These are phyloP conservation scores for Coendou prehensilis DNA, from an alignment of 2,797 vertebrate genomes.

Conservation along the genomic window DNA sequence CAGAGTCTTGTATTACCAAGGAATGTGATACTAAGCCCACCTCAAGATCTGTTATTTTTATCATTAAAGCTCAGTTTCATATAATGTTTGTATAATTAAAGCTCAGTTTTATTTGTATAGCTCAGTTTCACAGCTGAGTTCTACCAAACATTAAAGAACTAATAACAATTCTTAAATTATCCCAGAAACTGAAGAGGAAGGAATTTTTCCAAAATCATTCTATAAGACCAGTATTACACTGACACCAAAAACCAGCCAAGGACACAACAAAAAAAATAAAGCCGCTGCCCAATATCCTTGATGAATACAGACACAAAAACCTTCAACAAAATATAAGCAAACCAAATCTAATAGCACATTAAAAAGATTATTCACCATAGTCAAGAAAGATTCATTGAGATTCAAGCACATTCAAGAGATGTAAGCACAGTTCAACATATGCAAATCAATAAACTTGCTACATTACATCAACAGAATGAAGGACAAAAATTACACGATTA, in stretches of 20 bases:
- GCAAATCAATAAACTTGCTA: background rate
- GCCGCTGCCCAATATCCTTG: background rate
- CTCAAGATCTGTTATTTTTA: background rate
- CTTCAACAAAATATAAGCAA: background rate
- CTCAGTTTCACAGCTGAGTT: background rate
- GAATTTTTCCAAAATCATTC: background rate
- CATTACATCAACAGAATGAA: background rate
- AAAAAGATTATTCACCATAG: background rate
- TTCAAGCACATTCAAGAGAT: background rate
- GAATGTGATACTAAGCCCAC: background rate
- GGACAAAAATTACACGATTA: background rate
- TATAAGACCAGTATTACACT: background rate
- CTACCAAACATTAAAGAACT: background rate
- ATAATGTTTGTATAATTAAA: background rate
- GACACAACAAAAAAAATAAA: background rate
- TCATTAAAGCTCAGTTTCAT: constrained; percentile 32
- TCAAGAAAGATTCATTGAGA: background rate
- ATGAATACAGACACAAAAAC: background rate
- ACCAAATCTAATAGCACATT: background rate
- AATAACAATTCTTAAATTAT: background rate
- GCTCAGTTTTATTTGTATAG: background rate
- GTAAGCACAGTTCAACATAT: background rate
- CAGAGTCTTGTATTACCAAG: background rate
- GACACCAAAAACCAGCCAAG: background rate
- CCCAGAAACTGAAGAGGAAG: background rate